A percentile compares a stretch with the other conserved stretches of the same genome.
phyloP scores from a whole-genome alignment of 2,113 vertebrate genomes.

The Ia io region DNA sequence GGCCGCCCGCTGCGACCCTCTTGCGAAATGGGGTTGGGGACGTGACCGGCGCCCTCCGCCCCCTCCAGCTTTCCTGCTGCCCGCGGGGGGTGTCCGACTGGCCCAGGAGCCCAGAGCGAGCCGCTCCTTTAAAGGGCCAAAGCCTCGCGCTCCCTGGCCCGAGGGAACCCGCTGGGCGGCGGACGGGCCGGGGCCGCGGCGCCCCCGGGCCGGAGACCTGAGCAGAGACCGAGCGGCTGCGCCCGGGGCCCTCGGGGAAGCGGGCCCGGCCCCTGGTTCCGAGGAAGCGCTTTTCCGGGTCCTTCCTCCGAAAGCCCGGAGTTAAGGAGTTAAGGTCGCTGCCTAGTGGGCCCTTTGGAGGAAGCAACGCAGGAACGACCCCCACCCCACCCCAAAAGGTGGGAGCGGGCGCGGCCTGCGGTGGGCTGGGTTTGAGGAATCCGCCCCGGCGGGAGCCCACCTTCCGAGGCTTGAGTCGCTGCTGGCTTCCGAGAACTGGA shows the following conservation, averaged over 20 bases:
- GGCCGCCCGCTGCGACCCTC: not conserved
- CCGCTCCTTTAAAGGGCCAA: accelerated
- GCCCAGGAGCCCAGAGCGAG: not conserved
- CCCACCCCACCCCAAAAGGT: not conserved
- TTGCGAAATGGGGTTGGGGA: not conserved
- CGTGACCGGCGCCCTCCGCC: not conserved
- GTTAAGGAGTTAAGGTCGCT: not conserved
- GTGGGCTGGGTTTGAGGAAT: not conserved
- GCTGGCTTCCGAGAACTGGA: not conserved
- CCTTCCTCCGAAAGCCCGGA: not conserved
- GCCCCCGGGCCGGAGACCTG: not conserved
- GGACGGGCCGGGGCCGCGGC: not conserved
- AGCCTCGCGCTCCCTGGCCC: not conserved
- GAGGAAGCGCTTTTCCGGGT: not conserved
- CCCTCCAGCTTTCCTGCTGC: not conserved
- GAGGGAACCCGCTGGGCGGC: not conserved
- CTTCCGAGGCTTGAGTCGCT: not conserved
- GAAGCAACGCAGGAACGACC: not conserved
- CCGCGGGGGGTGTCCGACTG: not conserved
- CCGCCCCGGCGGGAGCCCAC: not conserved
- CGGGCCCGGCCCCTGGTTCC: not conserved
- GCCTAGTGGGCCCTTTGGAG: not conserved
- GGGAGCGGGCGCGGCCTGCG: no score
- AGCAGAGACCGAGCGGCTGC: not conserved
- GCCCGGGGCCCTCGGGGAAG: not conserved